phyloP scores from a whole-genome alignment of 92 coral and sea anemone species.

The Isaurus tuberculatus region DNA sequence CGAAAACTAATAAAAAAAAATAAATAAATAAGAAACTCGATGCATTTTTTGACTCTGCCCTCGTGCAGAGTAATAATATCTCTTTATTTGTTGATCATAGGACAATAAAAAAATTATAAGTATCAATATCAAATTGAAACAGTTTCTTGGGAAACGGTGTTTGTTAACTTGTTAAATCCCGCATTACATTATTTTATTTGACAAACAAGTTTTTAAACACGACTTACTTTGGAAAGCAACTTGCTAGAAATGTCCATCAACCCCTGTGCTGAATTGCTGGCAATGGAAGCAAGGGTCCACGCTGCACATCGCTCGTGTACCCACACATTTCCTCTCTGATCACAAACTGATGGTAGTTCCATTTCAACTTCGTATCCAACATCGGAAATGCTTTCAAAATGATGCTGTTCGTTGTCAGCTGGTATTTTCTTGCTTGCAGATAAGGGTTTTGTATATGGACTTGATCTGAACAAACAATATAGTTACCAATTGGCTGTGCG shows the following conservation, averaged over 20 bases:
- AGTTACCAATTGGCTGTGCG: neutral
- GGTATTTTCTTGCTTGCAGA: neutral
- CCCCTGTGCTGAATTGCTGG: slow-evolving; percentile 65
- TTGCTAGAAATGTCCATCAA: slow-evolving; percentile 77
- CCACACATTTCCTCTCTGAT: slow-evolving; percentile 86
- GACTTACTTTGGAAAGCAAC: slow-evolving; percentile 75
- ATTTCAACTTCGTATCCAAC: slow-evolving; percentile 83
- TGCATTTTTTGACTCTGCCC: no score
- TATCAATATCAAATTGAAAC: no score
- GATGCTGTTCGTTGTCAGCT: neutral
- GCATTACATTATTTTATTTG: neutral
- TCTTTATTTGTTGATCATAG: neutral
- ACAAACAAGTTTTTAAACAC: neutral
- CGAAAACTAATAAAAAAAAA: no score
- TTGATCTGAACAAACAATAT: neutral
- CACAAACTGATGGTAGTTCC: slow-evolving; percentile 76
- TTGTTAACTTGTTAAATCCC: neutral
- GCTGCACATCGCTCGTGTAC: slow-evolving; percentile 98
- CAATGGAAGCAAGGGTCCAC: slow-evolving; percentile 91
- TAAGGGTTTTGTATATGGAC: neutral
- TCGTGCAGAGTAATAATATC: no score
- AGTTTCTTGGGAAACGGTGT: no score
- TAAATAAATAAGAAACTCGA: no score
- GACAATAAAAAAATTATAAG: neutral
- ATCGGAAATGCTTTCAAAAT: slow-evolving; percentile 54